Percentiles rank a stretch among this genome's conserved stretches.
Conservation (phyloP, 1,140 invertebrate species). For the Nephila pilipes region DNA sequence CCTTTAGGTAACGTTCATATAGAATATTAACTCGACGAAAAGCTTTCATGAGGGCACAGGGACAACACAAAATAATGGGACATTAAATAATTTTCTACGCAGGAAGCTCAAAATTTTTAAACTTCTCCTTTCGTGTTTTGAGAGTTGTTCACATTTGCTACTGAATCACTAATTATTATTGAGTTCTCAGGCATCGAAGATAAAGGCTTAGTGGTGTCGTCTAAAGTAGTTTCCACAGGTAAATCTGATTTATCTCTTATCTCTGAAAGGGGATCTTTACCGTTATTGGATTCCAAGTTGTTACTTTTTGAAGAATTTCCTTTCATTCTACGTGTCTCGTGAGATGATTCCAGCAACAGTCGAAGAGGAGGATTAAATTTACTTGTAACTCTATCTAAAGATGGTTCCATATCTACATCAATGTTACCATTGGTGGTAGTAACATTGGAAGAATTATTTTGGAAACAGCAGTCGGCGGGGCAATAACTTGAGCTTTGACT, state of each 20-base stretch:
- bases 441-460: not conserved
- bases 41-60: too few species aligned
- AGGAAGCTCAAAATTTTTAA: not conserved
- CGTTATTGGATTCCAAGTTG: not conserved
- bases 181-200: not conserved
- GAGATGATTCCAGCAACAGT: slow-evolving; percentile 7
- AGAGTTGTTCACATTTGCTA: not conserved
- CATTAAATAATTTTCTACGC: not conserved
- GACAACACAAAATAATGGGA: too few species aligned
- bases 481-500: slow-evolving; percentile 29
- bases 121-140: not conserved
- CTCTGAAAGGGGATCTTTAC: not conserved
- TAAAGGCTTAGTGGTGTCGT: not conserved
- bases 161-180: not conserved
- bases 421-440: not conserved
- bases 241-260: not conserved
- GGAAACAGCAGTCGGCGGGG: slow-evolving; percentile 31
- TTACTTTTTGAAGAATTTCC: not conserved
- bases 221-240: not conserved
- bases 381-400: slow-evolving; percentile 54
- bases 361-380: slow-evolving; percentile 61
- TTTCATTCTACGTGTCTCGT: not conserved
- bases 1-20: not conserved
- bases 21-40: too few species aligned
- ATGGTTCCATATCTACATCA: not conserved